Percentiles rank a stretch among this genome's conserved stretches.
Evolutionary conservation across 2,888 invertebrate species (phyloP).

Genomic region (Unio pictorum): DNA sequence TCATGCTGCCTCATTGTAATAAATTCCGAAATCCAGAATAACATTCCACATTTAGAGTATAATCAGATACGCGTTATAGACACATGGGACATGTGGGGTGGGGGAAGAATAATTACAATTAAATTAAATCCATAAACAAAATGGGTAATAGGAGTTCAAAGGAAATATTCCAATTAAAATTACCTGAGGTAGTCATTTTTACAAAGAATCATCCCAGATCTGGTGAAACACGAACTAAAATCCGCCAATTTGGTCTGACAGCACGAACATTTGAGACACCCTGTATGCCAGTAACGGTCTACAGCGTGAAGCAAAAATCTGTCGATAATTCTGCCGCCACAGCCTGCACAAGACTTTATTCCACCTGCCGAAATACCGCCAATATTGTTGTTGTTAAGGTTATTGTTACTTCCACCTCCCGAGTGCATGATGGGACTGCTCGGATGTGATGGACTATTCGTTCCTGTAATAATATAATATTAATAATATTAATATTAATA

Average conservation of each 20-base stretch:
- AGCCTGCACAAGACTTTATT: conserved; percentile 84
- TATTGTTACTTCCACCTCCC: conserved; percentile 15
- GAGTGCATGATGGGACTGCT: conserved; percentile 29
- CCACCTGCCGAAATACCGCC: conserved; percentile 21
- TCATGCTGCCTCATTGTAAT: too few species aligned
- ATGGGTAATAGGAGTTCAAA: background rate
- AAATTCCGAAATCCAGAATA: too few species aligned
- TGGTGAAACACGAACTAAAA: conserved; percentile 92
- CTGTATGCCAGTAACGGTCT: conserved; percentile 96
- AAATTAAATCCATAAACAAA: background rate
- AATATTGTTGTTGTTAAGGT: conserved; percentile 18
- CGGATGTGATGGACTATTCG: conserved; percentile 2
- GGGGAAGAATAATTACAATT: too few species aligned
- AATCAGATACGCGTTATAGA: too few species aligned
- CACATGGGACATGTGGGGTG: too few species aligned
- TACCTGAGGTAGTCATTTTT: conserved; percentile 96
- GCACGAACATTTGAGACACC: conserved; percentile 93
- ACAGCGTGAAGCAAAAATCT: conserved; percentile 91
- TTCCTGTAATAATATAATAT: too few species aligned
- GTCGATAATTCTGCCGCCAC: conserved; percentile 90
- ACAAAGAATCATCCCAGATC: conserved; percentile 94
- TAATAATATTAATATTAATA: too few species aligned
- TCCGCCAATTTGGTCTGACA: conserved; percentile 92
- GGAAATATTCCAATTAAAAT: conserved; percentile 68
- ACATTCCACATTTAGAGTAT: too few species aligned